These are phyloP conservation scores for Cryptocephalus primarius DNA, from an alignment of 2,888 invertebrate genomes.

Conservation along the genomic window DNA sequence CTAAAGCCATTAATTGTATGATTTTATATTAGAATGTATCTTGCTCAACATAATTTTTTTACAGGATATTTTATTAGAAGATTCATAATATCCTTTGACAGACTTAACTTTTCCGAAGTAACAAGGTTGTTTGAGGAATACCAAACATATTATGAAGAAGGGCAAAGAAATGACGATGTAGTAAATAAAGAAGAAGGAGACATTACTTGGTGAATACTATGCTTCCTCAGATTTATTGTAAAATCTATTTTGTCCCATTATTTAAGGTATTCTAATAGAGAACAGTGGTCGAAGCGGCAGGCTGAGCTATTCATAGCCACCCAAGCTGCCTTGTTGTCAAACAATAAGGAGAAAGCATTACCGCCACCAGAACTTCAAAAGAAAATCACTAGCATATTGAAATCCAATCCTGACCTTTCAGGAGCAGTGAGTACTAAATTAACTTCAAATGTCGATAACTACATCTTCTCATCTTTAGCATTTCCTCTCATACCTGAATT, in stretches of 20 bases:
- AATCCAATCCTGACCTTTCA: conserved; percentile 67
- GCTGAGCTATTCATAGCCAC: conserved; percentile 83
- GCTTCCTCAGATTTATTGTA: not conserved
- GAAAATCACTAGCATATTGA: conserved; percentile 59
- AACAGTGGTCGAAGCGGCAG: conserved; percentile 76
- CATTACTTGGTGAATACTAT: conserved; percentile 15
- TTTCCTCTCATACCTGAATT: conserved; percentile 84
- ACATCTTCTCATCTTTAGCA: conserved; percentile 49
- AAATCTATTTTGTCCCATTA: not conserved
- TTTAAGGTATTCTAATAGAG: conserved; percentile 41
- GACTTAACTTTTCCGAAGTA: conserved; percentile 74
- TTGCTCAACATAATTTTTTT: conserved; percentile 20
- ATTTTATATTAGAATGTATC: conserved; percentile 1
- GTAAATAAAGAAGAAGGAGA: conserved; percentile 9
- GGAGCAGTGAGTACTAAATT: conserved; percentile 56
- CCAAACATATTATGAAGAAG: conserved; percentile 48
- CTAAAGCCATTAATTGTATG: conserved; percentile 2
- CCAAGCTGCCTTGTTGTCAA: conserved; percentile 71
- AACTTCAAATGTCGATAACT: not conserved
- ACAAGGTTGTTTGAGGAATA: conserved; percentile 63
- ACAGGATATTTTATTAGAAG: conserved; percentile 72
- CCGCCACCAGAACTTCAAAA: conserved; percentile 66
- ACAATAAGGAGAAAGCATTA: conserved; percentile 70
- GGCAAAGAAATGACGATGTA: conserved; percentile 13
- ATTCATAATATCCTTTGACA: conserved; percentile 71